Percentiles rank a stretch among this genome's conserved stretches.
phyloP scores from a whole-genome alignment of 2,113 vertebrate genomes.

The Thalassarche chlororhynchos region DNA sequence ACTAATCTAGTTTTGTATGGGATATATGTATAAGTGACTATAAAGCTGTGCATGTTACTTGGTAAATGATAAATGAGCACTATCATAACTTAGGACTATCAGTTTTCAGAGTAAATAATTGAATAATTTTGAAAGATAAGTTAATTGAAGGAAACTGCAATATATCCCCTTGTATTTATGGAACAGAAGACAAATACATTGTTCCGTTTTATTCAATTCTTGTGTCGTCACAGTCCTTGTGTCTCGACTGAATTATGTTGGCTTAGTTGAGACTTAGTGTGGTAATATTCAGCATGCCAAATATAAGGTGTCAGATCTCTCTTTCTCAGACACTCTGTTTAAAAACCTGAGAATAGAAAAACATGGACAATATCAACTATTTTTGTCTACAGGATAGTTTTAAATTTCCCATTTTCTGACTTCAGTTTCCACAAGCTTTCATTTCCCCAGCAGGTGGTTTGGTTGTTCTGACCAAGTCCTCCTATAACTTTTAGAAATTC shows the following conservation, averaged over 20 bases:
- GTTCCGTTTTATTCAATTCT: neutral
- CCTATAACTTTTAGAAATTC: neutral
- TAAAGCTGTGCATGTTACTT: neutral
- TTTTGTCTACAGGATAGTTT: neutral
- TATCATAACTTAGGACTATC: neutral
- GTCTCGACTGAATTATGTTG: neutral
- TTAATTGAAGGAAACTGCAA: neutral
- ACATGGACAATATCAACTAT: neutral
- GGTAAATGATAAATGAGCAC: neutral
- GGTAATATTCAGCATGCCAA: neutral
- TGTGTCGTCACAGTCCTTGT: neutral
- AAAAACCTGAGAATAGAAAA: neutral
- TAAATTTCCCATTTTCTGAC: neutral
- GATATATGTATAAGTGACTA: neutral
- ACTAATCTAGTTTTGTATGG: neutral
- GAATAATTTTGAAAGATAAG: neutral
- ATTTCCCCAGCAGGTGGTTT: neutral
- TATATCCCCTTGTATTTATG: neutral
- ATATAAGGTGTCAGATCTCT: too few relatives aligned
- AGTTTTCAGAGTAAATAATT: neutral
- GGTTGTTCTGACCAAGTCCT: neutral
- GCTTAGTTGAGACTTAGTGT: neutral
- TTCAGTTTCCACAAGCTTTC: neutral
- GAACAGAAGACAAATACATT: neutral
- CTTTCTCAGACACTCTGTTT: neutral